These are phyloP conservation scores for Drosophila melanosoma DNA, from an alignment of 2,888 invertebrate genomes.

Conservation along the genomic window DNA sequence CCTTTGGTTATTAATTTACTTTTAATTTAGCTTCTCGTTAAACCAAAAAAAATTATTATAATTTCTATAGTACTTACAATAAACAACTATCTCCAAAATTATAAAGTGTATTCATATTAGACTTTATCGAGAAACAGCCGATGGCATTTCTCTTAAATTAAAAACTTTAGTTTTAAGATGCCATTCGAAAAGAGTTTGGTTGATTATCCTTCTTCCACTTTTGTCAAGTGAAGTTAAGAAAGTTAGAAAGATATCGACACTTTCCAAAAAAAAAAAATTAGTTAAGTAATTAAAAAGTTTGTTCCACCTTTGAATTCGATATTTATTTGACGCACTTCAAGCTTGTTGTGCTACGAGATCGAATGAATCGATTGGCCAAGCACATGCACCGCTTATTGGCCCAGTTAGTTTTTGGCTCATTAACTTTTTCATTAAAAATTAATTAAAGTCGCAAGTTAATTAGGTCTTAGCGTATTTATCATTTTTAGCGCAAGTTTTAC, in stretches of 20 bases:
- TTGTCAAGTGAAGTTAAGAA: not conserved
- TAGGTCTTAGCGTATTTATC: conserved; percentile 82
- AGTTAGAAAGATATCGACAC: not conserved
- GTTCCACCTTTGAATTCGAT: not conserved
- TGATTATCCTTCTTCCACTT: not conserved
- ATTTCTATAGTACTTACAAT: not conserved
- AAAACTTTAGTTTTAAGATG: not conserved
- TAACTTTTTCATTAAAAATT: conserved; percentile 81
- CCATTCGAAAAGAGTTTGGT: not conserved
- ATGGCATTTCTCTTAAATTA: not conserved
- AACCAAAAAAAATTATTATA: not conserved
- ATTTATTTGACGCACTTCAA: not conserved
- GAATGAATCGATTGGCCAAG: conserved; percentile 33
- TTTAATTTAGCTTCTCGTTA: not conserved
- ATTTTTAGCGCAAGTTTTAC: conserved; percentile 79
- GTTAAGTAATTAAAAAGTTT: not conserved
- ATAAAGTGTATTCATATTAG: not conserved
- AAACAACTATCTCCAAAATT: too few relatives aligned
- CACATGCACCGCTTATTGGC: conserved; percentile 48
- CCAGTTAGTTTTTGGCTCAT: conserved; percentile 75
- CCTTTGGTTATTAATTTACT: not conserved
- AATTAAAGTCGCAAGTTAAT: conserved; percentile 81
- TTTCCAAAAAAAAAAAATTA: not conserved
- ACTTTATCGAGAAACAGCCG: not conserved
- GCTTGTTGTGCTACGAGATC: conserved; percentile 1